Evolutionary conservation across 2,797 vertebrate species (phyloP).

Genomic region (Graptemys geographica): DNA sequence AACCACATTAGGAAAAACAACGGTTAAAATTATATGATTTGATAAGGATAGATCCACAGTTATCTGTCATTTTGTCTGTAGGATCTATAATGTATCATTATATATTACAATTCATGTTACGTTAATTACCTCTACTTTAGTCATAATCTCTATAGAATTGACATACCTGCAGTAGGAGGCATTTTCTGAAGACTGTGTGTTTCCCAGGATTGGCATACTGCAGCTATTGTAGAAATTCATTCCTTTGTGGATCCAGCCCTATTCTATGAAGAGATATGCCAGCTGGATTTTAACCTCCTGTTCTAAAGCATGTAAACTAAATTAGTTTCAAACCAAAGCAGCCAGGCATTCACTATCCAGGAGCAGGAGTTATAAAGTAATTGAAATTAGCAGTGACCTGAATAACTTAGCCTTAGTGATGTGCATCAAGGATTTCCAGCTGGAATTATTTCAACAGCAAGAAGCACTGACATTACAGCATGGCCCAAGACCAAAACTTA

Average conservation of each 20-base stretch:
- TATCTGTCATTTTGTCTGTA: neutral
- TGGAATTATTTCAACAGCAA: constrained; percentile 16
- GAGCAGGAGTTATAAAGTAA: neutral
- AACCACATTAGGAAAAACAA: neutral
- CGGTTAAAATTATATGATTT: neutral
- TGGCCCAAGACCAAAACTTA: neutral
- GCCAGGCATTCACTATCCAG: neutral
- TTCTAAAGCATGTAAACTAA: neutral
- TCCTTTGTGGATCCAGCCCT: neutral
- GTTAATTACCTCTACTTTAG: neutral
- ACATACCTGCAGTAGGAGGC: neutral
- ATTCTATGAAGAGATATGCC: fast-evolving
- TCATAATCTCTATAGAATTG: neutral
- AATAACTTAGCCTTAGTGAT: neutral
- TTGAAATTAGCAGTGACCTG: neutral
- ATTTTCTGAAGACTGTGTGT: neutral
- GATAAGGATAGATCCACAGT: neutral
- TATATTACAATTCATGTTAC: neutral
- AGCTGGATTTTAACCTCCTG: neutral
- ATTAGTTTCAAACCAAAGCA: neutral
- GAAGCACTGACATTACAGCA: neutral
- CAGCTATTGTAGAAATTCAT: neutral
- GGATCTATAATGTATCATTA: neutral
- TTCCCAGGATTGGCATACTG: neutral
- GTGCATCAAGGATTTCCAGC: neutral